A percentile compares a stretch with the other conserved stretches of the same genome.
These are phyloP conservation scores for Noctua fimbriata DNA, from an alignment of 2,888 invertebrate genomes.

Conservation along the genomic window DNA sequence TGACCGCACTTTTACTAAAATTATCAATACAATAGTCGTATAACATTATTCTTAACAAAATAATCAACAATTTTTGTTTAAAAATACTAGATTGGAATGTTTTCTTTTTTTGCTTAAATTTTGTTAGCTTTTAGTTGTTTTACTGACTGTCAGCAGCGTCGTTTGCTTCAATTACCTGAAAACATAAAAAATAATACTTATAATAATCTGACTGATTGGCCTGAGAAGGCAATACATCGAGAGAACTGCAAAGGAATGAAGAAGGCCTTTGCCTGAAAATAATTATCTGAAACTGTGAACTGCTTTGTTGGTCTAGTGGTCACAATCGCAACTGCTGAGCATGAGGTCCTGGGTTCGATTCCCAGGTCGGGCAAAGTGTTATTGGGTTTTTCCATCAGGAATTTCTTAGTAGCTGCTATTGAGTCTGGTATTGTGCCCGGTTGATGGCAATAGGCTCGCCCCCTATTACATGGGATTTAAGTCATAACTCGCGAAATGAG, in stretches of 20 bases:
- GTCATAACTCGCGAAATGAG: too few species aligned
- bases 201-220: background rate
- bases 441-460: too few species aligned
- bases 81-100: slow-evolving; percentile 45
- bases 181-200: slow-evolving; percentile 43
- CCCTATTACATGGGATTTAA: too few species aligned
- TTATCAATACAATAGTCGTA: slow-evolving; percentile 37
- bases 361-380: too few species aligned
- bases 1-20: slow-evolving; percentile 2
- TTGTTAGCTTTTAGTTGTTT: background rate
- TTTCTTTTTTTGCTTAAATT: background rate
- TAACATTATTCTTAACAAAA: slow-evolving; percentile 33
- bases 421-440: too few species aligned
- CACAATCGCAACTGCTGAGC: too few species aligned
- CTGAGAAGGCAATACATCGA: background rate
- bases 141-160: slow-evolving; percentile 75
- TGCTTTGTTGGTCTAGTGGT: too few species aligned
- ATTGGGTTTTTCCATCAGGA: too few species aligned
- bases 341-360: too few species aligned
- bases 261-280: background rate
- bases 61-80: slow-evolving; percentile 50
- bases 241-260: background rate
- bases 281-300: too few species aligned
- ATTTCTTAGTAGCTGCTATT: too few species aligned
- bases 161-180: slow-evolving; percentile 80